Percentiles rank a stretch among this genome's conserved stretches.
These are phyloP conservation scores for Prionchulus punctatus DNA, from an alignment of 2,888 invertebrate genomes.

Conservation along the genomic window DNA sequence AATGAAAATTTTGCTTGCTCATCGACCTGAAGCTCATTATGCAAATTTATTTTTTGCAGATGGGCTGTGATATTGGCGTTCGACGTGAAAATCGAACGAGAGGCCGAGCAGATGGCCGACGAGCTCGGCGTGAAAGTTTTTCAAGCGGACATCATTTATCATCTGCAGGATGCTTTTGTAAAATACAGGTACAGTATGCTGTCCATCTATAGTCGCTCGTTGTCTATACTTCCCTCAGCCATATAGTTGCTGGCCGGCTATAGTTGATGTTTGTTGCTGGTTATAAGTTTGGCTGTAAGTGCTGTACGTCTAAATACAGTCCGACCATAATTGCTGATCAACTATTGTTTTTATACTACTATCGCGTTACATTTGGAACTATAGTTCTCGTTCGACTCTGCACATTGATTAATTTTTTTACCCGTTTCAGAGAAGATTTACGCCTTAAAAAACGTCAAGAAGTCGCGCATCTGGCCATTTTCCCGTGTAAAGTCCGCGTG, in stretches of 20 bases:
- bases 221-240: too few relatives aligned
- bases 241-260: too few relatives aligned
- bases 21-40: background rate
- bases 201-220: too few relatives aligned
- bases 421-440: conserved; percentile 62
- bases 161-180: conserved; percentile 84
- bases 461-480: conserved; percentile 88
- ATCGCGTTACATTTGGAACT: too few relatives aligned
- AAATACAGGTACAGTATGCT: conserved; percentile 31
- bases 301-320: too few relatives aligned
- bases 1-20: too few relatives aligned
- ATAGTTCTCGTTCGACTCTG: too few relatives aligned
- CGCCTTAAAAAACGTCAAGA: conserved; percentile 79
- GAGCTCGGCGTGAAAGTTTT: conserved; percentile 82
- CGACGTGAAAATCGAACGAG: conserved; percentile 92
- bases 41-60: conserved; percentile 37
- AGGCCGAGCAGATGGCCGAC: conserved; percentile 94
- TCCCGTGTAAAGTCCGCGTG: conserved; percentile 78
- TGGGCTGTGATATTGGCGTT: conserved; percentile 97
- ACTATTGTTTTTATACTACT: background rate
- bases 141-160: conserved; percentile 95
- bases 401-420: background rate
- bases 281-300: too few relatives aligned
- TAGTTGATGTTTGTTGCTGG: too few relatives aligned
- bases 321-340: too few relatives aligned